Percentiles rank a stretch among this genome's conserved stretches.
These are phyloP conservation scores for Aradophagus sp. DNA, from an alignment of 1,140 invertebrate genomes.

Conservation along the genomic window DNA sequence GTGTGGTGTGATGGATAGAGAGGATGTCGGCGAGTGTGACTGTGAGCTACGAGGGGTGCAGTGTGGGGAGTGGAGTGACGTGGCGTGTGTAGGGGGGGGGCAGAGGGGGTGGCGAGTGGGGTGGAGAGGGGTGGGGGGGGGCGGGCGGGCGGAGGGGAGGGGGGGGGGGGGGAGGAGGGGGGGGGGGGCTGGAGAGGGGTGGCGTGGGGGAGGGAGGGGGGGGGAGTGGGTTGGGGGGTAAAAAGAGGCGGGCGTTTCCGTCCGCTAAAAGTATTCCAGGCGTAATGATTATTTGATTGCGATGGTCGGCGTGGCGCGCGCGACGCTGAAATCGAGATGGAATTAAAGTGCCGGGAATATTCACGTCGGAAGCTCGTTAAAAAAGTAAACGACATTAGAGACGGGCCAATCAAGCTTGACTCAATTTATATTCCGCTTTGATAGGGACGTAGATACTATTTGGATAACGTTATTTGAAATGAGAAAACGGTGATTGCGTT, in stretches of 20 bases:
- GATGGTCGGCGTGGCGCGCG: constrained; percentile 24
- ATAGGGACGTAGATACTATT: constrained; percentile 50
- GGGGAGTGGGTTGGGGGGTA: too few species aligned
- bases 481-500: constrained; percentile 53
- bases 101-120: too few species aligned
- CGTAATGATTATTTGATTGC: constrained; percentile 57
- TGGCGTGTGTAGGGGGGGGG: too few species aligned
- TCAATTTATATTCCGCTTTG: constrained; percentile 57
- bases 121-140: too few species aligned
- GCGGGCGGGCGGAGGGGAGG: too few species aligned
- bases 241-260: constrained; percentile 32
- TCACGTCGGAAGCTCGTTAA: constrained; percentile 54
- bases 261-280: constrained; percentile 41
- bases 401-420: constrained; percentile 54
- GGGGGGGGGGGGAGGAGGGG: too few species aligned
- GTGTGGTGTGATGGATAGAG: too few species aligned
- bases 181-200: too few species aligned
- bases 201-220: too few species aligned
- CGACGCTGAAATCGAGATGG: constrained; percentile 49
- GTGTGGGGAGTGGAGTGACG: too few species aligned
- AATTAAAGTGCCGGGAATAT: constrained; percentile 52
- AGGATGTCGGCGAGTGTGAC: too few species aligned
- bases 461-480: constrained; percentile 56
- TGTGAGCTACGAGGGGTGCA: too few species aligned
- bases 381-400: constrained; percentile 57